Evolutionary conservation across 2,888 invertebrate genomes (phyloP), one percentile per base, ranked within the genome.

Genomic region (Phymatocera aterrima): DNA sequence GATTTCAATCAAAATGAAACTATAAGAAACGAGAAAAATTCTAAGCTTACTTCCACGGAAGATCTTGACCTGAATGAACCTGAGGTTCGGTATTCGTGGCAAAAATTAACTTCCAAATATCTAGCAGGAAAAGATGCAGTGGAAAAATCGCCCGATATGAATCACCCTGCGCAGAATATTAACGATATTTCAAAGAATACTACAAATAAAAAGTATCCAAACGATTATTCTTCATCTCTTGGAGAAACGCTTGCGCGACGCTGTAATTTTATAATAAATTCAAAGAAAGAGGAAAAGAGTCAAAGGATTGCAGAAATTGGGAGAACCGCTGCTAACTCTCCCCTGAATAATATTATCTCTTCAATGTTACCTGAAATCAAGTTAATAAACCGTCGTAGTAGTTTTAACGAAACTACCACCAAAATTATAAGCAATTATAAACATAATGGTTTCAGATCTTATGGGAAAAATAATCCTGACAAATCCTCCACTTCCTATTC

Each of bases 301-400:
- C 5, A 48, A 31, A 3, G n/a, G 31, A 28, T n/a, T 6, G 46
- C 46, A 34, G 28, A 72, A 10, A 12, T 28, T 15, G 34, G 51
- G 24, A 34, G 72, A 72, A 48, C 18, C 51, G 10, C 21, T 0
- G 31, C 34, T 3, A 72, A 72, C 8, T 51, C 72, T n/a, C 72
- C 72, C 34, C 34, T 72, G 48, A 34, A 72, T 51, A 72, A 72
- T 51, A 72, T 72, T 18, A 72, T 72, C 4, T 48, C 72, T n/a
- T 72, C 72, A 43, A 72, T 48, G 72, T 34, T 72, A 51, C 72
- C 72, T 4, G 48, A 72, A 34, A 72, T 72, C 51, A 72, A 72
- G 18, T 18, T 21, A 21, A 10, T 64, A 5, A 34, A 21, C n/a
- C 61, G 61, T 2, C 61, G 34, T 5, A 57, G 12, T 57, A 57